phyloP scores from a whole-genome alignment of 2,113 vertebrate genomes.

The Rhinopomastus cyanomelas region DNA sequence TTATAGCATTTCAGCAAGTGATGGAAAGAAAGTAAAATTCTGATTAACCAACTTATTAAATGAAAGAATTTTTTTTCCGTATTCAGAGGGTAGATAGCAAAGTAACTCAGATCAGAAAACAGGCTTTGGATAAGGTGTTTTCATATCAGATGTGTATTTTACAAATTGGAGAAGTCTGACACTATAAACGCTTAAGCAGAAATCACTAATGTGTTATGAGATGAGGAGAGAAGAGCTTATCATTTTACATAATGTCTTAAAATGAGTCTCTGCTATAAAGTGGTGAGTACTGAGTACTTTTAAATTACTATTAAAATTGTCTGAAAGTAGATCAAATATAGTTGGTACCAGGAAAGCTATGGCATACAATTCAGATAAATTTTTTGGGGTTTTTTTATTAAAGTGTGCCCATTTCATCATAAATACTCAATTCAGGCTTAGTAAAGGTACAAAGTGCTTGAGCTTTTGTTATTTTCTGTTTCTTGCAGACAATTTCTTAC shows the following conservation, averaged over 20 bases:
- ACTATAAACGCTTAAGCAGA: constrained; percentile 24
- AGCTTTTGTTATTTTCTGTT: not conserved
- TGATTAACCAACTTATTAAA: constrained; percentile 35
- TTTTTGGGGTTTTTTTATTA: not conserved
- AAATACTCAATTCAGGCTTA: constrained; percentile 49
- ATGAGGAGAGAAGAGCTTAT: constrained; percentile 39
- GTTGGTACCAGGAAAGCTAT: constrained; percentile 7
- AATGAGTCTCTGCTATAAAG: constrained; percentile 55
- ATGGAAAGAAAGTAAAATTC: not conserved
- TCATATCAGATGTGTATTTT: not conserved
- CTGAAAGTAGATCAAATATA: constrained; percentile 14
- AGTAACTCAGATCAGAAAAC: not conserved
- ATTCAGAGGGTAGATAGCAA: not conserved
- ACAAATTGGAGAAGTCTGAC: not conserved
- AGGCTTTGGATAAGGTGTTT: not conserved
- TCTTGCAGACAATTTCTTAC: not conserved
- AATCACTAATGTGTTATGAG: constrained; percentile 48
- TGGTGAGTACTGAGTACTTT: constrained; percentile 42
- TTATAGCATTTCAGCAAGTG: not conserved
- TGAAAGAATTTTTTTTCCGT: not conserved
- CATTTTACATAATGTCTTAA: constrained; percentile 57
- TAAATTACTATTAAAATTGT: constrained; percentile 61
- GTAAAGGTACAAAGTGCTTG: not conserved
- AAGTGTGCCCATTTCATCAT: not conserved
- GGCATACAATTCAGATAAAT: constrained; percentile 8